Evolutionary conservation across 2,113 vertebrate species (phyloP).

Genomic region (Planiliza haematocheilus): DNA sequence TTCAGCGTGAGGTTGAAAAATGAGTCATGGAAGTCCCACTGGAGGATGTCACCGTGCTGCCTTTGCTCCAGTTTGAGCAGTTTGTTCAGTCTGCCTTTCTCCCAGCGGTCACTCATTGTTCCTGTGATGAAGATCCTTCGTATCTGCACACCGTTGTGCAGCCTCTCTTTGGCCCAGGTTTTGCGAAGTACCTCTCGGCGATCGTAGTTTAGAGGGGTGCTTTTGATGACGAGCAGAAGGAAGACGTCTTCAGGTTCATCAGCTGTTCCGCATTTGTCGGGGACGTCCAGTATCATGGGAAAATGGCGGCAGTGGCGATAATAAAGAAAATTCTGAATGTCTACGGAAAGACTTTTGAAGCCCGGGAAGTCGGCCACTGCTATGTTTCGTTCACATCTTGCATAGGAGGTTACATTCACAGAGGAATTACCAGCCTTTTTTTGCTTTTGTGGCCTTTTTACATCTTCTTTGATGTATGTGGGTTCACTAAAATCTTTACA

Average conservation of each 20-base stretch:
- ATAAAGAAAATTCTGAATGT: slow-evolving; percentile 80
- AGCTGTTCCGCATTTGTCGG: slow-evolving; percentile 62
- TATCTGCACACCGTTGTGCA: slow-evolving; percentile 67
- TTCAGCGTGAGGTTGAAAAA: slow-evolving; percentile 91
- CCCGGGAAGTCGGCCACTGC: slow-evolving; percentile 28
- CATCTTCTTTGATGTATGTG: not conserved
- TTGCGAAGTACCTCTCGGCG: slow-evolving; percentile 82
- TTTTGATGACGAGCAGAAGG: slow-evolving; percentile 87
- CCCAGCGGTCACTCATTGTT: rapidly evolving
- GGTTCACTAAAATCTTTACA: not conserved
- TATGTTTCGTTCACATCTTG: slow-evolving; percentile 57
- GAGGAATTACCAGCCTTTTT: not conserved
- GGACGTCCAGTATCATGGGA: slow-evolving; percentile 74
- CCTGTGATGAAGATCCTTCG: slow-evolving; percentile 84
- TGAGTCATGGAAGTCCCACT: slow-evolving; percentile 86
- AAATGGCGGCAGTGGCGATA: slow-evolving; percentile 84
- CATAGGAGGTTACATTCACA: not conserved
- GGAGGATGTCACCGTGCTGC: slow-evolving; percentile 80
- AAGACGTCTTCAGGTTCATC: slow-evolving; percentile 71
- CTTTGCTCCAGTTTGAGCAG: slow-evolving; percentile 81
- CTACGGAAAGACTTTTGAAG: slow-evolving; percentile 68
- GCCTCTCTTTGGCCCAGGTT: slow-evolving; percentile 86
- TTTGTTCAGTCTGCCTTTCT: slow-evolving; percentile 72
- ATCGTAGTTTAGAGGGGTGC: slow-evolving; percentile 80
- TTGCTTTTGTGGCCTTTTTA: too few species aligned